Conservation (phyloP, 1,140 invertebrate species). For the Contarinia nasturtii region DNA sequence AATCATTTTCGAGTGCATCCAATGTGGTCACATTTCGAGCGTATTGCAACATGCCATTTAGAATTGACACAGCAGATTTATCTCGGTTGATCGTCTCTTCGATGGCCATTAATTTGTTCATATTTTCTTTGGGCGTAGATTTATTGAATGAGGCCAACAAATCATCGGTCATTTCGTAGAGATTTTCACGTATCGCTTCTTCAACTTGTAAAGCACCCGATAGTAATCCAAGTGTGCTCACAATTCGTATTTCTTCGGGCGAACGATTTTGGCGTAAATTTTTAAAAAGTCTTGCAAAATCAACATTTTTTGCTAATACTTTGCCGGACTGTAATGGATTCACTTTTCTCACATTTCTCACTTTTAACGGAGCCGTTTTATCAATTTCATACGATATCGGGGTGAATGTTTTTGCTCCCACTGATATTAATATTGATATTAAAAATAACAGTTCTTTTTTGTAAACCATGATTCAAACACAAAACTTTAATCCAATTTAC, state of each 20-base stretch:
- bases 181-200: background rate
- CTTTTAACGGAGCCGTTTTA: too few species aligned
- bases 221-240: background rate
- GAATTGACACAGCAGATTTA: slow-evolving; percentile 1
- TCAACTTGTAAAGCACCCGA: background rate
- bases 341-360: too few species aligned
- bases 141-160: background rate
- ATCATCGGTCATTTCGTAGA: background rate
- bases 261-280: background rate
- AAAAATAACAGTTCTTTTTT: too few species aligned
- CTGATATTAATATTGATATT: too few species aligned
- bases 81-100: slow-evolving; percentile 1
- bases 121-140: background rate
- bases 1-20: background rate
- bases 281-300: too few species aligned
- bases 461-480: too few species aligned
- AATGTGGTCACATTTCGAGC: background rate
- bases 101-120: background rate
- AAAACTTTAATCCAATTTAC: too few species aligned
- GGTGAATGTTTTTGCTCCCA: too few species aligned
- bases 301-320: too few species aligned
- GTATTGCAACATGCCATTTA: background rate
- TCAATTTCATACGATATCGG: too few species aligned
- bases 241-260: background rate
- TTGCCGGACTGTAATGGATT: too few species aligned